Conservation (phyloP, 1,140 invertebrate species). For the Matsumurasca onukii region DNA sequence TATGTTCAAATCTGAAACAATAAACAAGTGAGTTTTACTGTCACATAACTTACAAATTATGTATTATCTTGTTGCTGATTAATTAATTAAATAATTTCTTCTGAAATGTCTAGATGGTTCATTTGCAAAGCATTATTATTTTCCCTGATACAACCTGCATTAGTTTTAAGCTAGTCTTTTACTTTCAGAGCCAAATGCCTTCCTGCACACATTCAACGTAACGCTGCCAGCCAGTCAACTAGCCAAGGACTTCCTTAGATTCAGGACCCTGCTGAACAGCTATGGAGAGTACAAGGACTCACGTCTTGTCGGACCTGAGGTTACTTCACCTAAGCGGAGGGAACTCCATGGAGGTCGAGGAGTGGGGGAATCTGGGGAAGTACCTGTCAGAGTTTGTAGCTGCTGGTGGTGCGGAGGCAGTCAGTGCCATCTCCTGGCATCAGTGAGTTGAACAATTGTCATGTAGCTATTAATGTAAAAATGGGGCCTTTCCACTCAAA, state of each 20-base stretch:
- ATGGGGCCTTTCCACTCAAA: no score
- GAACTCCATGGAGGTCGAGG: no score
- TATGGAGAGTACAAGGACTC: not conserved
- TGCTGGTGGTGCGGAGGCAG: not conserved
- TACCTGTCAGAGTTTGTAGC: not conserved
- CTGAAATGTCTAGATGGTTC: no score
- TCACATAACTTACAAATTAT: no score
- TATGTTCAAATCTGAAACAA: no score
- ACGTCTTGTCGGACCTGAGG: not conserved
- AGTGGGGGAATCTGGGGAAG: no score
- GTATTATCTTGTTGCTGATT: no score
- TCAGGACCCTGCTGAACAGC: not conserved
- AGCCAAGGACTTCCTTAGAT: not conserved
- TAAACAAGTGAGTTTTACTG: no score
- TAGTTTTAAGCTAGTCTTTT: not conserved
- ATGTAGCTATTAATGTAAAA: no score
- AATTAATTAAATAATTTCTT: no score
- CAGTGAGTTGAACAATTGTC: not conserved
- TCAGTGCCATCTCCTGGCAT: not conserved
- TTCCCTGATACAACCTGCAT: no score
- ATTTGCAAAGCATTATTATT: no score
- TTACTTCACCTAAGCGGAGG: not conserved
- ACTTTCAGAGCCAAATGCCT: not conserved
- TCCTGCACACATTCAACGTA: not conserved
- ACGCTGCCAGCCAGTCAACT: not conserved